phyloP scores from a whole-genome alignment of 92 coral and sea anemone species.

The Ricordea florida region DNA sequence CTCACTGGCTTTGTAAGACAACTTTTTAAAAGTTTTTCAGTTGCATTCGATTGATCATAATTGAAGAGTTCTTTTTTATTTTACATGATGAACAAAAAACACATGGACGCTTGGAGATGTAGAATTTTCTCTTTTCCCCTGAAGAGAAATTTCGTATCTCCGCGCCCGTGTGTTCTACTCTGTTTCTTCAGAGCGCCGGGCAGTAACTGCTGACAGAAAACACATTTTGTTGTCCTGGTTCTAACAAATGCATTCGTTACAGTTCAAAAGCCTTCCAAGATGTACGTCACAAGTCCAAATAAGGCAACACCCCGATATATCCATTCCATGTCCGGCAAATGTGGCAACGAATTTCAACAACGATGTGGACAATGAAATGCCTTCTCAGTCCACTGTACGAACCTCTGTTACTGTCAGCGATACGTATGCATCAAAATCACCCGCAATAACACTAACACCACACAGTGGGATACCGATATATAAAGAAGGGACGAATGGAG shows the following conservation, averaged over 20 bases:
- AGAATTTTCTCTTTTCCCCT: too few species aligned
- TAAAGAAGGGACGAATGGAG: neutral
- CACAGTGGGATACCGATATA: neutral
- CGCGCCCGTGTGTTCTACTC: too few species aligned
- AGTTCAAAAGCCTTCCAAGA: constrained; percentile 2
- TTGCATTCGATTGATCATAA: too few species aligned
- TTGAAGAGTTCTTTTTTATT: too few species aligned
- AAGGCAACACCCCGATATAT: constrained; percentile 62
- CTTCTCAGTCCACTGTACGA: neutral
- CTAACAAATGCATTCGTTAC: neutral
- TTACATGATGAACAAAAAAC: too few species aligned
- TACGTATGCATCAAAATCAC: constrained; percentile 12
- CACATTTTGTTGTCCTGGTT: neutral
- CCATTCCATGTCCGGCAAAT: constrained; percentile 34
- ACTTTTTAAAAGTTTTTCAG: too few species aligned
- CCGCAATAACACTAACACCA: constrained; percentile 15
- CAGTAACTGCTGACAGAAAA: neutral
- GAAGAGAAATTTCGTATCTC: too few species aligned
- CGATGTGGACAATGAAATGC: neutral
- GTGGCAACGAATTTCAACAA: neutral
- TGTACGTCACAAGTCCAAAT: constrained; percentile 61
- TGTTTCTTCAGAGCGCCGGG: too few species aligned
- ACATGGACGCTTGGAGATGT: too few species aligned
- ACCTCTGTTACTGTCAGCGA: neutral
- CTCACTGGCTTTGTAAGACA: too few species aligned